phyloP scores from a whole-genome alignment of 1,140 invertebrate genomes.

The Caligus rogercresseyi region DNA sequence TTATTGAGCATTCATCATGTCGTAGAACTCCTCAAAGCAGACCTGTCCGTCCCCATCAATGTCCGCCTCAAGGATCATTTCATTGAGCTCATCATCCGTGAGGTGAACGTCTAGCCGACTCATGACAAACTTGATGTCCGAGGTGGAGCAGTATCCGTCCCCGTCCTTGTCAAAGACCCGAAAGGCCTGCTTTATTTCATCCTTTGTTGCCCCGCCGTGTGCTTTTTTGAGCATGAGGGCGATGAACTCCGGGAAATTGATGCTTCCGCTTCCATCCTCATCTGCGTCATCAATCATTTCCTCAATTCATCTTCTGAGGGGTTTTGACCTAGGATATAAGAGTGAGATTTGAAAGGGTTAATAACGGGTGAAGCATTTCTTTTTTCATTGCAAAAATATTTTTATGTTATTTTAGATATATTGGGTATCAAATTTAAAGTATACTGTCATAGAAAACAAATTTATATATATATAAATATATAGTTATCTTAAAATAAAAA shows the following conservation, averaged over 20 bases:
- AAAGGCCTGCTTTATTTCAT: slow-evolving; percentile 41
- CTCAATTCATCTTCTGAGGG: slow-evolving; percentile 12
- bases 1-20: slow-evolving; percentile 22
- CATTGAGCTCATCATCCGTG: slow-evolving; percentile 38
- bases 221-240: slow-evolving; percentile 39
- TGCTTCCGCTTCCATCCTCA: slow-evolving; percentile 35
- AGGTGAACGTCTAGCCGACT: slow-evolving; percentile 24
- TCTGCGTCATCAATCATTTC: slow-evolving; percentile 17
- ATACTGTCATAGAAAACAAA: too few relatives aligned
- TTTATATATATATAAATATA: too few relatives aligned
- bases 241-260: slow-evolving; percentile 40
- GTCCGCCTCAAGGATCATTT: slow-evolving; percentile 95
- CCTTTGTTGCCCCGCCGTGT: slow-evolving; percentile 37
- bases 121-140: slow-evolving; percentile 24
- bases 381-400: too few relatives aligned
- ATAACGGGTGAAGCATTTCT: too few relatives aligned
- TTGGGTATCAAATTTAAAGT: too few relatives aligned
- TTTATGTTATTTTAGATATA: too few relatives aligned
- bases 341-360: too few relatives aligned
- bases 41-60: slow-evolving; percentile 97
- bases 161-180: slow-evolving; percentile 37
- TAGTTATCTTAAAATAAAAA: too few relatives aligned
- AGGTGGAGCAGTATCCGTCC: slow-evolving; percentile 28
- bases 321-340: slow-evolving; percentile 11
- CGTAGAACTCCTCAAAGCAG: slow-evolving; percentile 58